These are phyloP conservation scores for Amiota mariae DNA, from an alignment of 2,888 invertebrate species.

Conservation along the genomic window DNA sequence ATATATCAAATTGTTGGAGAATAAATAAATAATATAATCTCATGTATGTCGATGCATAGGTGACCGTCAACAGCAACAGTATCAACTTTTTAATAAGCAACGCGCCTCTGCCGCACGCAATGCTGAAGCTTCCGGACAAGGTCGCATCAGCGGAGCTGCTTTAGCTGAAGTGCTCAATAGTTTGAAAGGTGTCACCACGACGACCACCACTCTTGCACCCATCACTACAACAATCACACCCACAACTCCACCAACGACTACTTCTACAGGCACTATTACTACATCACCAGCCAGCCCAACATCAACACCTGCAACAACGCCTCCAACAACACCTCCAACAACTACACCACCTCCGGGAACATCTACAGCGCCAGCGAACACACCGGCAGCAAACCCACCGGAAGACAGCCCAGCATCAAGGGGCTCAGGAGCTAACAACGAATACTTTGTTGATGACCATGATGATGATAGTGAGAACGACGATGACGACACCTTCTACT, in stretches of 20 bases:
- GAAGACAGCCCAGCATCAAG: neutral
- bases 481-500: slow-evolving; percentile 20
- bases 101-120: slow-evolving; percentile 16
- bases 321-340: neutral
- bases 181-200: slow-evolving; percentile 37
- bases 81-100: slow-evolving; percentile 40
- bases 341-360: slow-evolving; percentile 1
- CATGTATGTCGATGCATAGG: neutral
- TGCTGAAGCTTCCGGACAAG: slow-evolving; percentile 45
- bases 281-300: neutral
- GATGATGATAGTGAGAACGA: slow-evolving; percentile 9
- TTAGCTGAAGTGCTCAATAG: slow-evolving; percentile 46
- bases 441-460: neutral
- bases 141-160: slow-evolving; percentile 48
- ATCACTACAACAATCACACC: slow-evolving; percentile 25
- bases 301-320: neutral
- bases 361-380: slow-evolving; percentile 13
- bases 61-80: slow-evolving; percentile 35
- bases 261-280: neutral
- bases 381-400: slow-evolving; percentile 22
- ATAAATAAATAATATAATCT: neutral
- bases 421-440: neutral
- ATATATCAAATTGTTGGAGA: neutral
- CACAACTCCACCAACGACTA: slow-evolving; percentile 3
- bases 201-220: neutral